Evolutionary conservation across 1,140 invertebrate species (phyloP).

Genomic region (Saxidomus purpurata): DNA sequence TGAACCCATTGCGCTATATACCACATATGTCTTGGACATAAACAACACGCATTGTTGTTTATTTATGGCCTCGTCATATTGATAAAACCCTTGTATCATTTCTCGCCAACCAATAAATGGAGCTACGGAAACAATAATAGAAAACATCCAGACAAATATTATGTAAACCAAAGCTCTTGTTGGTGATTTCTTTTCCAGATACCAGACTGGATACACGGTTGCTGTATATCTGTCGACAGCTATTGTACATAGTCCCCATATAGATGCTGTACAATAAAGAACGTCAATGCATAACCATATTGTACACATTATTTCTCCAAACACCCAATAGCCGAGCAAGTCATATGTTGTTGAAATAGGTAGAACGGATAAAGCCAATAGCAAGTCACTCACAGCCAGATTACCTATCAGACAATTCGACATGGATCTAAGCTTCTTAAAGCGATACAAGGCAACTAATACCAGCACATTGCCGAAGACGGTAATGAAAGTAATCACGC

Average conservation of each 20-base stretch:
- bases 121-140: slow-evolving; percentile 84
- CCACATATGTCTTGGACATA: slow-evolving; percentile 93
- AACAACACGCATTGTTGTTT: slow-evolving; percentile 85
- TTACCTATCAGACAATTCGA: slow-evolving; percentile 87
- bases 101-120: slow-evolving; percentile 85
- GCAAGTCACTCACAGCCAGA: slow-evolving; percentile 85
- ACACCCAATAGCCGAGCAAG: slow-evolving; percentile 86
- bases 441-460: slow-evolving; percentile 82
- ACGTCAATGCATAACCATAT: slow-evolving; percentile 86
- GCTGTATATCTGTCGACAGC: slow-evolving; percentile 86
- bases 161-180: slow-evolving; percentile 84
- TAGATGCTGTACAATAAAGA: slow-evolving; percentile 86
- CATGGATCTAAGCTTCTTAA: slow-evolving; percentile 84
- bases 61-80: slow-evolving; percentile 76
- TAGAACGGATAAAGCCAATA: slow-evolving; percentile 85
- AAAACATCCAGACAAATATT: slow-evolving; percentile 86
- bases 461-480: slow-evolving; percentile 86
- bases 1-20: slow-evolving; percentile 97
- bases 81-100: slow-evolving; percentile 81
- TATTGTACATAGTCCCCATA: slow-evolving; percentile 86
- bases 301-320: slow-evolving; percentile 83
- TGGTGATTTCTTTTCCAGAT: slow-evolving; percentile 82
- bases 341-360: slow-evolving; percentile 85
- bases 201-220: slow-evolving; percentile 86
- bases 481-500: slow-evolving; percentile 84